phyloP scores from a whole-genome alignment of 2,113 vertebrate species.

The Coturnix japonica region DNA sequence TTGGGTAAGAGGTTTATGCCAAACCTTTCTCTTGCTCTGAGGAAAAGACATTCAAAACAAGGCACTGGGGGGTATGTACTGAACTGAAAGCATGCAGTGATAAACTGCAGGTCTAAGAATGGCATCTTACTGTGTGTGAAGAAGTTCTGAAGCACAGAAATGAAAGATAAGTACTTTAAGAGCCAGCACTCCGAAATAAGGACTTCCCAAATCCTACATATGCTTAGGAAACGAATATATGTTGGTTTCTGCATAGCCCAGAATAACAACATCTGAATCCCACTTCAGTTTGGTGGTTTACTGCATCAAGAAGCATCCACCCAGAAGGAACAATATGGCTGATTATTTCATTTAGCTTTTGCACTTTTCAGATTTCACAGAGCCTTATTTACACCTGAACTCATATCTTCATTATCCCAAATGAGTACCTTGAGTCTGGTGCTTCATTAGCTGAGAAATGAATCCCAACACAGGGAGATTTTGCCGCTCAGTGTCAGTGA shows the following conservation, averaged over 20 bases:
- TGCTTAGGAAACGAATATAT: neutral
- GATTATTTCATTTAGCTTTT: neutral
- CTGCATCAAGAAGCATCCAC: neutral
- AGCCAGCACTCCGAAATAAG: neutral
- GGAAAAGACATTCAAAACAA: neutral
- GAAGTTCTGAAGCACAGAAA: neutral
- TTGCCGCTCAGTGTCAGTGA: neutral
- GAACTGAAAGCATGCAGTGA: neutral
- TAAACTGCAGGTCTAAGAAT: neutral
- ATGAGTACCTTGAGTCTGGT: neutral
- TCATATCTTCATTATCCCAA: neutral
- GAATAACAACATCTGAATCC: neutral
- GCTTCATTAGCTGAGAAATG: neutral
- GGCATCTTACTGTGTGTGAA: neutral
- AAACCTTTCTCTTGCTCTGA: neutral
- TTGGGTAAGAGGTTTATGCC: conserved; percentile 54
- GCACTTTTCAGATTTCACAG: neutral
- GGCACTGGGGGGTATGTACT: neutral
- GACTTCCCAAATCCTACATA: neutral
- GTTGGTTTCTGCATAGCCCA: neutral
- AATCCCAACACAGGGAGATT: neutral
- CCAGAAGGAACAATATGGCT: neutral
- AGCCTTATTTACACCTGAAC: neutral
- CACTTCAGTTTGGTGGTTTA: neutral
- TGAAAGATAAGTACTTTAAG: neutral